Percentiles rank a stretch among this genome's conserved stretches.
These are phyloP conservation scores for Zaprionus ghesquierei DNA, from an alignment of 1,140 invertebrate species.

Conservation along the genomic window DNA sequence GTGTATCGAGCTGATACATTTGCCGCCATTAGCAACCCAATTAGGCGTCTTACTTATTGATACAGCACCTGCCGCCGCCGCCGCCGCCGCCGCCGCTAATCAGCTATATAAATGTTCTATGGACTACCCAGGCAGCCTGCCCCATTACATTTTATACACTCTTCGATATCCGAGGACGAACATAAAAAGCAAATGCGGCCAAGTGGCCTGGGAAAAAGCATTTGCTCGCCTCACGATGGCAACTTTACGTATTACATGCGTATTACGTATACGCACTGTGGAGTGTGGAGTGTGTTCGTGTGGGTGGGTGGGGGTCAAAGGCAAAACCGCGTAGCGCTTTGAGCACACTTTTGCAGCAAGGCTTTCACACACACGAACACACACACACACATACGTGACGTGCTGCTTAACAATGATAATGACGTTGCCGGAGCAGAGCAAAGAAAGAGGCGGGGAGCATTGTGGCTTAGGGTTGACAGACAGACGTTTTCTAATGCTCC, in stretches of 20 bases:
- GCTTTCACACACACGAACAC: too few species aligned
- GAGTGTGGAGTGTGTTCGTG: neutral
- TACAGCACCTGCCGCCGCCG: slow-evolving; percentile 1
- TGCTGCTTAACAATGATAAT: slow-evolving; percentile 71
- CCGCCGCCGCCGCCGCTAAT: slow-evolving; percentile 8
- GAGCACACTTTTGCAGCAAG: slow-evolving; percentile 46
- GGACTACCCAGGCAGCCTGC: slow-evolving; percentile 8
- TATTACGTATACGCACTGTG: slow-evolving; percentile 19
- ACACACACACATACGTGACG: slow-evolving; percentile 63
- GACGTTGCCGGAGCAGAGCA: slow-evolving; percentile 45
- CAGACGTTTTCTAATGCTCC: slow-evolving; percentile 36
- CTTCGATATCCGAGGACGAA: slow-evolving; percentile 1
- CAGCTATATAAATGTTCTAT: slow-evolving; percentile 35
- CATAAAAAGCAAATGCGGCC: slow-evolving; percentile 45
- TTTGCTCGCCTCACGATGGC: slow-evolving; percentile 28
- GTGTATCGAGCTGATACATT: slow-evolving; percentile 13
- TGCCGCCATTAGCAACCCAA: slow-evolving; percentile 3
- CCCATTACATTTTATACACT: slow-evolving; percentile 43
- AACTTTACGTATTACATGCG: slow-evolving; percentile 35
- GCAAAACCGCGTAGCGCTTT: slow-evolving; percentile 49
- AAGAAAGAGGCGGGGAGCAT: slow-evolving; percentile 10
- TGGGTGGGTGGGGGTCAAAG: slow-evolving; percentile 38
- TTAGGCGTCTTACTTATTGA: slow-evolving; percentile 16
- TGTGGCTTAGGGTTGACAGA: slow-evolving; percentile 49
- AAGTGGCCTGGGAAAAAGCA: slow-evolving; percentile 41